Percentiles rank a stretch among this genome's conserved stretches.
Evolutionary conservation across 1,140 invertebrate species (phyloP).

Genomic region (Diorhabda sublineata): DNA sequence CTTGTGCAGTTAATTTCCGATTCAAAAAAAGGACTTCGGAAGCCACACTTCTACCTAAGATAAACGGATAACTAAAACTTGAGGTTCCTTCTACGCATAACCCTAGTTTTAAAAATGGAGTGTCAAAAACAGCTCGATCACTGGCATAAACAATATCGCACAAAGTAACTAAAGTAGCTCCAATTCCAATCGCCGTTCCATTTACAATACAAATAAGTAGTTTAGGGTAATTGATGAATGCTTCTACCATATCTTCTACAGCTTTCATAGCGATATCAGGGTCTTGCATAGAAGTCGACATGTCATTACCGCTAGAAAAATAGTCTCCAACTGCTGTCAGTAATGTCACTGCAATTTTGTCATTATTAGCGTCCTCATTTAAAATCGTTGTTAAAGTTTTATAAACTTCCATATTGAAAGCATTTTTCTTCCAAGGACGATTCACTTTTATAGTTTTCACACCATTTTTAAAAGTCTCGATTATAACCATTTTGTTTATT

Average conservation of each 20-base stretch:
- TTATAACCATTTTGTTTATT: background rate
- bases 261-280: constrained; percentile 6
- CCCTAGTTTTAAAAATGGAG: constrained; percentile 79
- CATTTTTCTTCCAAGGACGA: constrained; percentile 74
- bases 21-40: constrained; percentile 77
- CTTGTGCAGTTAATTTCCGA: constrained; percentile 67
- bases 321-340: constrained; percentile 75
- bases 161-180: constrained; percentile 74
- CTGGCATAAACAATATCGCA: constrained; percentile 88
- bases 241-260: constrained; percentile 60
- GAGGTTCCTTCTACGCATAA: constrained; percentile 82
- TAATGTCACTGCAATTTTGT: constrained; percentile 59
- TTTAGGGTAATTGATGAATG: constrained; percentile 86
- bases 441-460: constrained; percentile 67
- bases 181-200: constrained; percentile 91
- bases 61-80: constrained; percentile 73
- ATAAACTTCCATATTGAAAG: constrained; percentile 71
- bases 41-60: constrained; percentile 78
- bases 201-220: constrained; percentile 84
- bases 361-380: constrained; percentile 62
- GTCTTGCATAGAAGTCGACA: constrained; percentile 46
- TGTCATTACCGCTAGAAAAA: constrained; percentile 86
- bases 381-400: constrained; percentile 59
- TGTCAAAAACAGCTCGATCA: constrained; percentile 77
- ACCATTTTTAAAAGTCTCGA: constrained; percentile 42